Evolutionary conservation across 2,797 vertebrate species (phyloP).

Genomic region (Ctenopoma multispine): DNA sequence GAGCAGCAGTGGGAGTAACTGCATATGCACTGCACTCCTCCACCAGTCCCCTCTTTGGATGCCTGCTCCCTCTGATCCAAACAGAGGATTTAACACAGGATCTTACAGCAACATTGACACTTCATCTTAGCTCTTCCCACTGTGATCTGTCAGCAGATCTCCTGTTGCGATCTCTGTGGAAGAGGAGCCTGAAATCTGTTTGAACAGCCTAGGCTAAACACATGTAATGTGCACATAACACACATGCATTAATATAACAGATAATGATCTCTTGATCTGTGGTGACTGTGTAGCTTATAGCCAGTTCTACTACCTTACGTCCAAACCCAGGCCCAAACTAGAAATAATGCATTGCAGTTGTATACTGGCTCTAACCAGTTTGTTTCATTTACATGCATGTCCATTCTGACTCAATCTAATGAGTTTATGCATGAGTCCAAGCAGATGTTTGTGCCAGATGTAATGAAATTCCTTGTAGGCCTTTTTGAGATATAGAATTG

Average conservation of each 20-base stretch:
- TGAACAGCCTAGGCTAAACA: slow-evolving; percentile 25
- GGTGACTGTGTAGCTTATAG: not conserved
- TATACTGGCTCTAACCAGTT: too few species aligned
- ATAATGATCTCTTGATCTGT: slow-evolving; percentile 26
- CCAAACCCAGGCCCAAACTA: not conserved
- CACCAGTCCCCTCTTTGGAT: slow-evolving; percentile 55
- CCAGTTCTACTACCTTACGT: not conserved
- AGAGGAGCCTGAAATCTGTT: slow-evolving; percentile 48
- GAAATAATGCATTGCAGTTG: not conserved
- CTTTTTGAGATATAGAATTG: too few species aligned
- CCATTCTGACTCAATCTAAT: too few species aligned
- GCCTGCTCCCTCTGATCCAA: slow-evolving; percentile 61
- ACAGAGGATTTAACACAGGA: slow-evolving; percentile 71
- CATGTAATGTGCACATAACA: slow-evolving; percentile 17
- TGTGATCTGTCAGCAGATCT: slow-evolving; percentile 72
- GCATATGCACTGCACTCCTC: slow-evolving; percentile 72
- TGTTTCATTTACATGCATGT: too few species aligned
- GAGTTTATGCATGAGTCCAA: too few species aligned
- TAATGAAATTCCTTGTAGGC: too few species aligned
- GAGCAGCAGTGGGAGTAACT: slow-evolving; percentile 76
- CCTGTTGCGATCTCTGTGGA: slow-evolving; percentile 56
- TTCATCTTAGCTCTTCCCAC: slow-evolving; percentile 66
- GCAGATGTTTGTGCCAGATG: too few species aligned
- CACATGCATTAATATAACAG: not conserved
- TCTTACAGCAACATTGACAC: slow-evolving; percentile 69